Evolutionary conservation across 2,888 invertebrate genomes (phyloP).

Genomic region (Aphelenchoides bicaudatus): DNA sequence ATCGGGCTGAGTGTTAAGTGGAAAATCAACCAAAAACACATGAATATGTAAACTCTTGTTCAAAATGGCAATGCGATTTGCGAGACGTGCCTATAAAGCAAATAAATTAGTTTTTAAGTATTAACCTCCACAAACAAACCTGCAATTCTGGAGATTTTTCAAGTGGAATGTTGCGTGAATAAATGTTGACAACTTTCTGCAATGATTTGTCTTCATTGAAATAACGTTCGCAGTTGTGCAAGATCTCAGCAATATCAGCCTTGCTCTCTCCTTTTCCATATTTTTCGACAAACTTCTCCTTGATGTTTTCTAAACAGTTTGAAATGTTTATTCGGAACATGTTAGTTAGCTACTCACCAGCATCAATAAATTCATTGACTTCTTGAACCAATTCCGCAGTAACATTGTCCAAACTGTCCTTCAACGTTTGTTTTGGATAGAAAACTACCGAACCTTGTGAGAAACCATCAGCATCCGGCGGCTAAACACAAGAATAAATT

Average conservation of each 20-base stretch:
- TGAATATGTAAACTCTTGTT: too few relatives aligned
- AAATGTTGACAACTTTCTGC: slow-evolving; percentile 9
- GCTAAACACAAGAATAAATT: too few relatives aligned
- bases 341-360: neutral
- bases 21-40: too few relatives aligned
- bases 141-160: neutral
- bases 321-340: neutral
- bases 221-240: slow-evolving; percentile 4
- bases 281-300: neutral
- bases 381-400: neutral
- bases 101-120: too few relatives aligned
- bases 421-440: too few relatives aligned
- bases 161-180: slow-evolving; percentile 11
- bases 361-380: neutral
- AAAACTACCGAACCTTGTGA: too few relatives aligned
- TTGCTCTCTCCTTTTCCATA: slow-evolving; percentile 10
- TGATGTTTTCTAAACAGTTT: slow-evolving; percentile 2
- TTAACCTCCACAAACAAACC: neutral
- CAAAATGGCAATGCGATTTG: too few relatives aligned
- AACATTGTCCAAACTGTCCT: slow-evolving; percentile 6
- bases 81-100: too few relatives aligned
- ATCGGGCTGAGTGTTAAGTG: too few relatives aligned
- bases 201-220: neutral
- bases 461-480: too few relatives aligned
- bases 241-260: slow-evolving; percentile 9